phyloP scores from a whole-genome alignment of 2,797 vertebrate genomes.

The Enoplosus armatus region DNA sequence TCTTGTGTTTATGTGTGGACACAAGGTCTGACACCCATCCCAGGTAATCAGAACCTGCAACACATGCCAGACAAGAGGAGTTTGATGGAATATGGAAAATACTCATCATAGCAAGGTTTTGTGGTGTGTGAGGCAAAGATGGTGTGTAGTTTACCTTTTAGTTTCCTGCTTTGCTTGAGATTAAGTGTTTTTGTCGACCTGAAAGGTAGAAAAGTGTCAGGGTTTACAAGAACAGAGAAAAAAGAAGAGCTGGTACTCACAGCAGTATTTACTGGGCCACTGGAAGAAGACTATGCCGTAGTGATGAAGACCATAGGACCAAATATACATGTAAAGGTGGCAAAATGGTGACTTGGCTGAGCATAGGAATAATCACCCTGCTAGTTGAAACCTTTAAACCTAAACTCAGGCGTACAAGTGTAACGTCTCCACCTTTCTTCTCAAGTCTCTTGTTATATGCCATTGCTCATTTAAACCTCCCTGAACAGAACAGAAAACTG shows the following conservation, averaged over 20 bases:
- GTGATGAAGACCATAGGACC: background rate
- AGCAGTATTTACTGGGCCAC: background rate
- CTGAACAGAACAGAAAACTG: background rate
- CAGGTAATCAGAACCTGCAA: constrained; percentile 5
- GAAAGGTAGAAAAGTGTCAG: background rate
- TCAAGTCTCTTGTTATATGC: background rate
- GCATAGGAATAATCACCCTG: background rate
- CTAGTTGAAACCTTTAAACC: background rate
- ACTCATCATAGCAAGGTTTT: background rate
- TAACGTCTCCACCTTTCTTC: no score
- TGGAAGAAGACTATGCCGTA: background rate
- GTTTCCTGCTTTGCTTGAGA: background rate
- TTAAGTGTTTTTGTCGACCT: background rate
- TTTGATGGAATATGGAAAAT: background rate
- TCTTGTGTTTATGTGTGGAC: accelerated
- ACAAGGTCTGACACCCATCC: accelerated
- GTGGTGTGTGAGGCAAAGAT: background rate
- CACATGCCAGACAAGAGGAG: background rate
- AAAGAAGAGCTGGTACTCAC: background rate
- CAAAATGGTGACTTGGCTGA: background rate
- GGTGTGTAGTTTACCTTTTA: background rate
- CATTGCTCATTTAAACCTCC: no score
- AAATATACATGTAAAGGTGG: background rate
- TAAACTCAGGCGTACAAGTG: no score
- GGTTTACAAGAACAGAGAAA: background rate